Evolutionary conservation across 2,797 vertebrate genomes (phyloP).

Genomic region (Catharus ustulatus): DNA sequence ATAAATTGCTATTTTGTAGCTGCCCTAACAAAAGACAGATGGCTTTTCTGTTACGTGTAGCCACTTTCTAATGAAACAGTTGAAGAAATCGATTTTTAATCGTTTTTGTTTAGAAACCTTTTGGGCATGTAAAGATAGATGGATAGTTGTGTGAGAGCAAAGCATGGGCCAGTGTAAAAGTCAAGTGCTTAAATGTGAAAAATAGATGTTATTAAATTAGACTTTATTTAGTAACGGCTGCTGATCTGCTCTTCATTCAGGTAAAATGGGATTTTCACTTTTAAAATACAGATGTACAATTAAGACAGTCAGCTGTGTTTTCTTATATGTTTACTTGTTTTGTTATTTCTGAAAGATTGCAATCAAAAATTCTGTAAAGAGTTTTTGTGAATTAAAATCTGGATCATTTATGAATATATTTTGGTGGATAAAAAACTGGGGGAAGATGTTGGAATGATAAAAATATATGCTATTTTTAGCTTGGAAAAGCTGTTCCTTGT

Average conservation of each 20-base stretch:
- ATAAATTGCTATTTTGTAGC: neutral
- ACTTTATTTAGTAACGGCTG: neutral
- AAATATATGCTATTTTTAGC: neutral
- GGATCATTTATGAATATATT: neutral
- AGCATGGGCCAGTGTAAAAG: neutral
- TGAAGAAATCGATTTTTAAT: neutral
- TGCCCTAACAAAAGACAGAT: neutral
- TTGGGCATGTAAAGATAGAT: neutral
- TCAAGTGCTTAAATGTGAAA: neutral
- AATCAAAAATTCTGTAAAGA: neutral
- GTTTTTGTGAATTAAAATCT: neutral
- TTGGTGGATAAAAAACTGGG: neutral
- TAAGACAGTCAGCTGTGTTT: neutral
- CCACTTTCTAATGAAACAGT: neutral
- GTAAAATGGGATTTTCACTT: neutral
- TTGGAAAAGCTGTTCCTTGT: fast-evolving
- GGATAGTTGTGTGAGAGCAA: neutral
- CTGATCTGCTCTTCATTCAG: neutral
- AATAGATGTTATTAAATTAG: neutral
- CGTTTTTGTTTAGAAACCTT: neutral
- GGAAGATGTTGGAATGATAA: neutral
- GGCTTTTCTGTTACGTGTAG: neutral
- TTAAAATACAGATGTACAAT: neutral
- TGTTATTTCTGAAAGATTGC: neutral
- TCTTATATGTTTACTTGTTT: neutral